Percentiles rank a stretch among this genome's conserved stretches.
These are phyloP conservation scores for Calameuta pallipes DNA, from an alignment of 2,888 invertebrate genomes.

Conservation along the genomic window DNA sequence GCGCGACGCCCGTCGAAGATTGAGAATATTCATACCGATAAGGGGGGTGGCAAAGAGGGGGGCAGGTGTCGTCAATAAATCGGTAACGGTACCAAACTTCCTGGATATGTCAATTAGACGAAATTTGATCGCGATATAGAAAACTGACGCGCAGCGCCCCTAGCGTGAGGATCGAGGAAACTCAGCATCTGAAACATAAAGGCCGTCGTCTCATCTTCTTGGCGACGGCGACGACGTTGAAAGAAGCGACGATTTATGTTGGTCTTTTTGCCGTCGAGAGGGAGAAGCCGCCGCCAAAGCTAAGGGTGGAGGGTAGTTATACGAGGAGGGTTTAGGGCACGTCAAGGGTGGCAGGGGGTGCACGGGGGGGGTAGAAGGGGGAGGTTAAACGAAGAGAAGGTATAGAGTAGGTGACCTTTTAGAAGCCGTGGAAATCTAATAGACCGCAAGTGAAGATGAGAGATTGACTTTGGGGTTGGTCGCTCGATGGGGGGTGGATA, in stretches of 20 bases:
- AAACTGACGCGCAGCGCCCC: background rate
- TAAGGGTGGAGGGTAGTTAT: conserved; percentile 9
- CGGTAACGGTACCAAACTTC: background rate
- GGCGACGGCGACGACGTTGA: conserved; percentile 43
- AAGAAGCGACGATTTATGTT: conserved; percentile 44
- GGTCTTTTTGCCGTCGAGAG: conserved; percentile 25
- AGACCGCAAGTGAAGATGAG: conserved; percentile 54
- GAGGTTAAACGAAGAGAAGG: background rate
- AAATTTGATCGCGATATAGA: background rate
- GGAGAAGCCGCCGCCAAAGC: background rate
- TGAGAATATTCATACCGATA: too few species aligned
- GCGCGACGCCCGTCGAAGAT: too few species aligned
- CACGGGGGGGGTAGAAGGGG: background rate
- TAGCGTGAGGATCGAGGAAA: conserved; percentile 23
- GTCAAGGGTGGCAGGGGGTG: conserved; percentile 7
- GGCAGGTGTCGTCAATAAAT: too few species aligned
- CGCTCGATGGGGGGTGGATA: conserved; percentile 32
- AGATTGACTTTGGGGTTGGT: conserved; percentile 50
- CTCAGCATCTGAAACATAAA: conserved; percentile 25
- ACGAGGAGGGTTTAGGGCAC: conserved; percentile 21
- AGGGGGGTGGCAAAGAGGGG: too few species aligned
- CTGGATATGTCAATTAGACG: background rate
- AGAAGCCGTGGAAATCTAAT: conserved; percentile 57
- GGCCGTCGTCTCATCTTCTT: conserved; percentile 36
- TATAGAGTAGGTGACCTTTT: conserved; percentile 30